These are phyloP conservation scores for Drosophila truncata DNA, from an alignment of 1,140 invertebrate genomes.

Conservation along the genomic window DNA sequence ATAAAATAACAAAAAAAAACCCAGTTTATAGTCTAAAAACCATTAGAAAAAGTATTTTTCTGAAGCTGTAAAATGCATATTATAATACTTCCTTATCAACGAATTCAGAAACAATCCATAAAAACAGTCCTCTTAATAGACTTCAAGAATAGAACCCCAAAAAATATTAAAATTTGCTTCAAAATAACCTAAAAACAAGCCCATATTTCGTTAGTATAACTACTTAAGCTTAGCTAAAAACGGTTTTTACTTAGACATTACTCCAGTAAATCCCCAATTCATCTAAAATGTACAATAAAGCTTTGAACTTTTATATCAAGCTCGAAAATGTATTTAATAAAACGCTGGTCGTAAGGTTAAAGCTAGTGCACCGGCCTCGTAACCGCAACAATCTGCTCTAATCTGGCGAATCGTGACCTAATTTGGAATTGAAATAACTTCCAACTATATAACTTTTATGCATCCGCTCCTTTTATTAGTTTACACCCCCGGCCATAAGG, in stretches of 20 bases:
- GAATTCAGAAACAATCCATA: too few relatives aligned
- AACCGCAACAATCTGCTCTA: slow-evolving; percentile 12
- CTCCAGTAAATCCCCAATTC: not conserved
- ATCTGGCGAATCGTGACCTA: slow-evolving; percentile 26
- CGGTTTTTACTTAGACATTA: not conserved
- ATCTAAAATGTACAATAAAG: not conserved
- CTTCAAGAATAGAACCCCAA: not conserved
- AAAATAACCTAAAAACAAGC: not conserved
- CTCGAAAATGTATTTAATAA: slow-evolving; percentile 11
- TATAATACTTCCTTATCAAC: not conserved
- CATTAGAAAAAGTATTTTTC: too few relatives aligned
- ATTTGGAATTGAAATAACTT: slow-evolving; percentile 38
- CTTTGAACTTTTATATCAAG: not conserved
- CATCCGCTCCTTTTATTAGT: slow-evolving; percentile 36
- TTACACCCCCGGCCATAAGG: slow-evolving; percentile 37
- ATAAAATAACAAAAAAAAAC: too few relatives aligned
- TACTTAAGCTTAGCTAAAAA: not conserved
- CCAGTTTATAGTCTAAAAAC: too few relatives aligned
- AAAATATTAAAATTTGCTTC: not conserved
- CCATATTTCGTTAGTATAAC: not conserved
- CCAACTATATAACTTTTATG: slow-evolving; percentile 41
- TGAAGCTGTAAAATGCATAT: too few relatives aligned
- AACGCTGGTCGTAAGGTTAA: slow-evolving; percentile 2
- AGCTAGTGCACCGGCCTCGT: slow-evolving; percentile 3
- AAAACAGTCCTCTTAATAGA: not conserved